Evolutionary conservation across 2,113 vertebrate species (phyloP).

Genomic region (Psittacara wagleri): DNA sequence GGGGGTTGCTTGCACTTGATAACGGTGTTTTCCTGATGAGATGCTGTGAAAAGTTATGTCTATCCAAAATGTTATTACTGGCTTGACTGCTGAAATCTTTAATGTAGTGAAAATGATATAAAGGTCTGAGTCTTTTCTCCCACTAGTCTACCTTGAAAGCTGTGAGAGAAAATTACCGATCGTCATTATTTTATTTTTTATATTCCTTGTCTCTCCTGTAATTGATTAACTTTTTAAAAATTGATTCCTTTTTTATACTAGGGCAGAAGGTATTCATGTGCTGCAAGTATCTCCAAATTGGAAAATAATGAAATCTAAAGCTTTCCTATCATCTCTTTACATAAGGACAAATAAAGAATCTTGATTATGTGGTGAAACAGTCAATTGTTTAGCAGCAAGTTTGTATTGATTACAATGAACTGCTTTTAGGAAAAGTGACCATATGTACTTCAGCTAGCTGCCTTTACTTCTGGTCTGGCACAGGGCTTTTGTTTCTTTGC

Average conservation of each 20-base stretch:
- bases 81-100: neutral
- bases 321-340: neutral
- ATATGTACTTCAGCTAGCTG: neutral
- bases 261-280: neutral
- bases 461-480: neutral
- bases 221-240: constrained; percentile 9
- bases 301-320: constrained; percentile 16
- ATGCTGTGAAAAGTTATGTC: neutral
- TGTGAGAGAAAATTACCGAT: neutral
- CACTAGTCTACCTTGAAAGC: neutral
- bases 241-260: neutral
- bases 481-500: neutral
- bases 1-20: neutral
- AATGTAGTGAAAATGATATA: neutral
- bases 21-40: neutral
- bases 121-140: neutral
- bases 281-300: neutral
- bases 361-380: constrained; percentile 21
- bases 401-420: neutral
- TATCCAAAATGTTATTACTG: neutral
- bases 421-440: constrained; percentile 10
- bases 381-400: neutral
- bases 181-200: neutral
- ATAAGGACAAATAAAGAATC: neutral
- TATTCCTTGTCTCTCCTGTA: neutral